phyloP scores from a whole-genome alignment of 1,140 invertebrate species.

The Muscidifurax raptorellus region DNA sequence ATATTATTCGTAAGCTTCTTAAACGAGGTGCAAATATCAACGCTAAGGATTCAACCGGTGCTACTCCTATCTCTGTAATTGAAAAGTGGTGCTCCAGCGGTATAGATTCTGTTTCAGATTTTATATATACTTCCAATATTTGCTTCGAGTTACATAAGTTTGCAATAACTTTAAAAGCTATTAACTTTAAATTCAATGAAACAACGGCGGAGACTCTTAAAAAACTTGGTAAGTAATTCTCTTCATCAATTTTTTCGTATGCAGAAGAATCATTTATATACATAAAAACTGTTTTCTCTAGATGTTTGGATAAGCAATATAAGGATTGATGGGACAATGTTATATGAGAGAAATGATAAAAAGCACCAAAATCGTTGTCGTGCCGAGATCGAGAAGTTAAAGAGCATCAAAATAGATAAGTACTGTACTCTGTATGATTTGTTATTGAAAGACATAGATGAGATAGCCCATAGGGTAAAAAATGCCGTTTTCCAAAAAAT shows the following conservation, averaged over 20 bases:
- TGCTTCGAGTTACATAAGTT: neutral
- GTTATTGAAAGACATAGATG: neutral
- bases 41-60: neutral
- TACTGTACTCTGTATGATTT: constrained; percentile 23
- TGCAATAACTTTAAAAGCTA: neutral
- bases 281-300: neutral
- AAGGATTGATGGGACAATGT: neutral
- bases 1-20: neutral
- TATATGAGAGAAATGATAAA: neutral
- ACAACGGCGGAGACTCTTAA: no score
- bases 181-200: neutral
- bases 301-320: neutral
- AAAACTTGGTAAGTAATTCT: neutral
- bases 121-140: no score
- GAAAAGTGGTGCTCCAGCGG: neutral
- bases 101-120: no score
- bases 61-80: neutral
- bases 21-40: constrained; percentile 13
- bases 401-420: neutral
- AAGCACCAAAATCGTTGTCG: neutral
- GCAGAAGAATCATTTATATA: neutral
- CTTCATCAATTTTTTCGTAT: neutral
- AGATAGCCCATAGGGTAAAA: constrained; percentile 17
- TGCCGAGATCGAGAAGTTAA: neutral
- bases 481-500: constrained; percentile 10